Evolutionary conservation across 2,888 invertebrate species (phyloP), one percentile per base, ranked within the genome.

Genomic region (Steromphala cineraria): DNA sequence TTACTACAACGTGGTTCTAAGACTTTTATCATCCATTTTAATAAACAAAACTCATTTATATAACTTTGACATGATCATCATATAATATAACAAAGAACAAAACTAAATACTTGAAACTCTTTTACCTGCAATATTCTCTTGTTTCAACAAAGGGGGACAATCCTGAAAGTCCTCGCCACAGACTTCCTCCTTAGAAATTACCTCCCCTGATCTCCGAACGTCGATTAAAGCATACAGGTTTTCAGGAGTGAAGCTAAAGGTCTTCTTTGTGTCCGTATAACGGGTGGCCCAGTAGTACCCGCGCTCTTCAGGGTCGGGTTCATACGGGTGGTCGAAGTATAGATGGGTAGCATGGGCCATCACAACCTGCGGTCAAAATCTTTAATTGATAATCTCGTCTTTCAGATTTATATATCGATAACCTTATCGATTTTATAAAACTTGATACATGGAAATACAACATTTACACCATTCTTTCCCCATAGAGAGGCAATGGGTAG

Each of bases 111-210:
- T 46, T 46, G 46, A 10, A 46, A 10, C 13, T 13, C 15, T 21
- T 80, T 78, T 83, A 92, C 92, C 92, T 4, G 88, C 81, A 24
- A 92, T 87, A 82, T 92, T 92, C 53, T 89, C 83, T 13, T 87
- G 88, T 17, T 85, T 82, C 2, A 52, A 53, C 7, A 90, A 84
- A 4, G 71, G 36, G 2, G 87, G 87, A 77, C 91, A 92, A 62
- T 83, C 80, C 5, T 74, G 79, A 24, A 84, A 80, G 8, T 83
- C 78, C 5, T 75, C 62, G 0, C 86, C 87, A 78, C 91, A 91
- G 0, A 89, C 56, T 2, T 87, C 83, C 8, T 82, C 78, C 53
- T 75, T 74, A 36, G 78, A 79, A 17, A 86, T 13, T 13, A 83
- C 71, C 15, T 78, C 36, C 2, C 87, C 87, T 0, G 85, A 79